A percentile compares a stretch with the other conserved stretches of the same genome.
phyloP scores from a whole-genome alignment of 2,113 vertebrate genomes.

The Scartelaos histophorus region DNA sequence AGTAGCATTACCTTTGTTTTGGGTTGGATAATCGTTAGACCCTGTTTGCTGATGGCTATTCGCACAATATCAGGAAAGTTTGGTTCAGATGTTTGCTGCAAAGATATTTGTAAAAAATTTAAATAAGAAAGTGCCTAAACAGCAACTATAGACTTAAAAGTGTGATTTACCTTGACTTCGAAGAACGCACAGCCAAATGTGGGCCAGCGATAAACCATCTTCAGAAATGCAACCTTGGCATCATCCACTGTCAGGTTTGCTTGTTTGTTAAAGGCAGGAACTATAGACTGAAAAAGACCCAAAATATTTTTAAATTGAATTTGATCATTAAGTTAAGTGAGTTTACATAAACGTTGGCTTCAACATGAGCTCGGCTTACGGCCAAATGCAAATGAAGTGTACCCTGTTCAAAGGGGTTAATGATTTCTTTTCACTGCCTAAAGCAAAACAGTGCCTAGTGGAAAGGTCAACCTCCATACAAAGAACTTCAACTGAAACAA shows the following conservation, averaged over 20 bases:
- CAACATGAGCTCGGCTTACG: background rate
- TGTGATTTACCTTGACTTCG: constrained; percentile 87
- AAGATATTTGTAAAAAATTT: constrained; percentile 11
- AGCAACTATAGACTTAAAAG: background rate
- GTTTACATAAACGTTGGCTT: background rate
- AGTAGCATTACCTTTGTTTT: constrained; percentile 88
- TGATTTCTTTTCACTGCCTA: constrained; percentile 14
- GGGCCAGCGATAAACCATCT: constrained; percentile 84
- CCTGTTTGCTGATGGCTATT: constrained; percentile 92
- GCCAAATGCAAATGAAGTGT: constrained; percentile 5
- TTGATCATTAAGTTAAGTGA: background rate
- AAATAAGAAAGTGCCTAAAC: background rate
- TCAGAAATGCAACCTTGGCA: constrained; percentile 87
- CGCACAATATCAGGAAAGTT: constrained; percentile 89
- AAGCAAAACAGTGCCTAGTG: constrained; percentile 14
- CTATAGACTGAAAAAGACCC: constrained; percentile 66
- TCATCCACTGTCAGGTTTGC: constrained; percentile 81
- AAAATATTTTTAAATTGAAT: background rate
- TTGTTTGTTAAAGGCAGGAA: constrained; percentile 80
- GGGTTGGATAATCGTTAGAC: constrained; percentile 87
- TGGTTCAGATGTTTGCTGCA: constrained; percentile 91
- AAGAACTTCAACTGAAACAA: background rate
- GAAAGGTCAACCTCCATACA: background rate
- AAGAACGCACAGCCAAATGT: constrained; percentile 98
- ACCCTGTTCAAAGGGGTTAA: constrained; percentile 28